Evolutionary conservation across 2,888 invertebrate genomes (phyloP), one percentile per base, ranked within the genome.

Genomic region (Xylota sylvarum): DNA sequence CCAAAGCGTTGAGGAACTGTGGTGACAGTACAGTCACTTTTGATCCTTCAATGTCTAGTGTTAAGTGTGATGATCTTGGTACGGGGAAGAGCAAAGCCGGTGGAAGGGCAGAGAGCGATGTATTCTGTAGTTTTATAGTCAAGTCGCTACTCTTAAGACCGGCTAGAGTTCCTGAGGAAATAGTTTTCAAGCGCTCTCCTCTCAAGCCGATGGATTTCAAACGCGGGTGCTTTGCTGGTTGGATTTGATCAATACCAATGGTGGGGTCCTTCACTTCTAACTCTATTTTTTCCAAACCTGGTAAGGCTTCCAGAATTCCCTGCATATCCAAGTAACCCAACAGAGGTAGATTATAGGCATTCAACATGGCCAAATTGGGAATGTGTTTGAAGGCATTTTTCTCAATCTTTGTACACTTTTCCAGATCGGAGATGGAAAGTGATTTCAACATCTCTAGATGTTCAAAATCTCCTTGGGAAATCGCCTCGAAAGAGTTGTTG

Each of bases 311-410:
- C n/a, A 98, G 92, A 35, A 97, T 94, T 0, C 97, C 97, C 89
- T 96, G 96, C n/a, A 97, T 94, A 91, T 98, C 97, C 85, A 97
- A 94, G 90, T 97, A 97, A 0, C 97, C 97, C 27, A 98, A 91
- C 89, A 96, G 94, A 0, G 97, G 97, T 90, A 96, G 96, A 62
- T 96, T 95, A 90, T 95, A 96, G 0, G 97, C 95, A 87, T 95
- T 94, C 7, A 98, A 90, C 70, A 94, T 93, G 0, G 95, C 94
- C 69, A 98, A 92, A 91, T 96, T 96, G 0, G 94, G 94, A 5
- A 97, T 91, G 10, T 95, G 92, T 89, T 95, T 95, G 88, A 98
- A 97, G 0, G 97, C 96, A 88, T 94, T 95, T 91, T 96, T 97
- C 90, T 98, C 98, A 76, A 98, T 95, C 90, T 96, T 95, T 0